A percentile compares a stretch with the other conserved stretches of the same genome.
Conservation (phyloP, 2,797 vertebrate species). For the Sitta carolinensis region DNA sequence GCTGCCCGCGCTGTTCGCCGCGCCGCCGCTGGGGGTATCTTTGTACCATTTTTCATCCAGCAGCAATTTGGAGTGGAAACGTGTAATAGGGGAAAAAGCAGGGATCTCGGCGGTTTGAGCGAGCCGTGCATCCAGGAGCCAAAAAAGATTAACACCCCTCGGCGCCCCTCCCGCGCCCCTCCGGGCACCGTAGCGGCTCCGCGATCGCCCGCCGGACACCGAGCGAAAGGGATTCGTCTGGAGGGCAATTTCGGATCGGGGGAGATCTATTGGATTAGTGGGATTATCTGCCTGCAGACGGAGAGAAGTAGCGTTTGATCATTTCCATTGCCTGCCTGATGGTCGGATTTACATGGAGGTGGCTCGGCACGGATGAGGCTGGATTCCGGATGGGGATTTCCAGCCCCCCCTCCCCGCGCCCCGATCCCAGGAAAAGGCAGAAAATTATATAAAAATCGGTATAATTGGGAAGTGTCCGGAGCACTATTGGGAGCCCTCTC, state of each 20-base stretch:
- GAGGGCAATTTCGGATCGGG: slow-evolving; percentile 79
- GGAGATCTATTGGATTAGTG: slow-evolving; percentile 84
- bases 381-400: slow-evolving; percentile 64
- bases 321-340: slow-evolving; percentile 77
- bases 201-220: slow-evolving; percentile 69
- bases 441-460: slow-evolving; percentile 58
- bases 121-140: slow-evolving; percentile 83
- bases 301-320: slow-evolving; percentile 78
- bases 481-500: slow-evolving; percentile 36
- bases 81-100: slow-evolving; percentile 76
- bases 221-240: slow-evolving; percentile 71
- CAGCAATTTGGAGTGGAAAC: slow-evolving; percentile 79
- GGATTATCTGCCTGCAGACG: slow-evolving; percentile 80
- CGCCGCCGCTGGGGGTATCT: slow-evolving; percentile 87
- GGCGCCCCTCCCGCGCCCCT: not conserved
- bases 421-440: slow-evolving; percentile 32
- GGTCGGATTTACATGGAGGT: slow-evolving; percentile 80
- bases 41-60: slow-evolving; percentile 87
- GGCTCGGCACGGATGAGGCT: slow-evolving; percentile 74
- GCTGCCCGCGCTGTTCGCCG: slow-evolving; percentile 50
- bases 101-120: slow-evolving; percentile 81
- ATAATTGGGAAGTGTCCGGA: slow-evolving; percentile 74
- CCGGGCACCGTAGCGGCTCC: slow-evolving; percentile 5
- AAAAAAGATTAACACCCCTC: slow-evolving; percentile 48
- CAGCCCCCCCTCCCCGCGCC: not conserved